These are phyloP conservation scores for Hormiphora californensis DNA, from an alignment of 37 sponge, comb jelly and placozoan species.

Conservation along the genomic window DNA sequence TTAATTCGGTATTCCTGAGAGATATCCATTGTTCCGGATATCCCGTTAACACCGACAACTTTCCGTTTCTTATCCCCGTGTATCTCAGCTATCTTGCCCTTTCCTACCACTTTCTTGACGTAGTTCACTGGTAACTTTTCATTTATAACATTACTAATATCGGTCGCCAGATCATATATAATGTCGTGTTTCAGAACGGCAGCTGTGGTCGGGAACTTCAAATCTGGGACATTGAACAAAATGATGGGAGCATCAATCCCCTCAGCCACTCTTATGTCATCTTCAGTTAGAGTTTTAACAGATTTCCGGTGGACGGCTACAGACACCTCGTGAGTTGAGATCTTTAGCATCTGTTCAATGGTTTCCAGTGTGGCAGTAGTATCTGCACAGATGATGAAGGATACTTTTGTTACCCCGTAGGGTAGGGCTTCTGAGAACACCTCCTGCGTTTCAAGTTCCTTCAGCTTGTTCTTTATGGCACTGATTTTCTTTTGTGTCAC, in stretches of 20 bases:
- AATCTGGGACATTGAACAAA: background rate
- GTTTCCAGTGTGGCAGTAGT: background rate
- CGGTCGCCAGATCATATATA: background rate
- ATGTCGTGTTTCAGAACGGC: background rate
- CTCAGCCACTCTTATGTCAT: background rate
- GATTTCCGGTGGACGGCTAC: background rate
- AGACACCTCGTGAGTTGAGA: background rate
- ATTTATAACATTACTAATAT: background rate
- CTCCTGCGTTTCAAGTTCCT: background rate
- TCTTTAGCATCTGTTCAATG: background rate
- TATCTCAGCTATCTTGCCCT: background rate
- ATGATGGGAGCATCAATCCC: background rate
- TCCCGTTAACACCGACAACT: background rate
- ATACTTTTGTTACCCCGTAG: background rate
- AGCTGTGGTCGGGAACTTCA: background rate
- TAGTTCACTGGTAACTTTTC: background rate
- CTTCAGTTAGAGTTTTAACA: background rate
- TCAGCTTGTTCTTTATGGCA: background rate
- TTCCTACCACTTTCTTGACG: background rate
- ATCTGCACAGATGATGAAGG: conserved; percentile 25
- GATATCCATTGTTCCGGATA: background rate
- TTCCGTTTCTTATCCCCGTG: background rate
- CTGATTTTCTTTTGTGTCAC: background rate
- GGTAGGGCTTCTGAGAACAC: background rate
- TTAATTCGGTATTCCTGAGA: background rate